Evolutionary conservation across 2,113 vertebrate species (phyloP).

Genomic region (Glareola pratincola): DNA sequence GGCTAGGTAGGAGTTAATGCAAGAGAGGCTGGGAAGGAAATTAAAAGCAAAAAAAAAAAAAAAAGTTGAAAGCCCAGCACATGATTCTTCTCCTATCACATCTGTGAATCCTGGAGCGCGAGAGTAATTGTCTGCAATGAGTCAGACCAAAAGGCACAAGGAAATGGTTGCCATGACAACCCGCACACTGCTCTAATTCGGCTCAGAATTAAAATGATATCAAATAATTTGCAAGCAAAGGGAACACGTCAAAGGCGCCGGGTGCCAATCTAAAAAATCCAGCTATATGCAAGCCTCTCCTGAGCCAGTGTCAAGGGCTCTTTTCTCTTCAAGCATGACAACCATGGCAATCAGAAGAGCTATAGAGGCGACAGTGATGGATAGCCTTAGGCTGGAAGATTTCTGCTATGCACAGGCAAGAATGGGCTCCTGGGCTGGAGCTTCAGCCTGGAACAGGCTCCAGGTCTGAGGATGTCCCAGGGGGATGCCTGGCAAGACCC

Average conservation of each 20-base stretch:
- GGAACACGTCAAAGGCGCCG: neutral
- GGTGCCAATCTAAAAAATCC: slow-evolving; percentile 1
- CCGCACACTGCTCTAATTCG: slow-evolving; percentile 69
- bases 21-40: slow-evolving; percentile 36
- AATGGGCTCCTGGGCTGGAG: neutral
- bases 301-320: slow-evolving; percentile 21
- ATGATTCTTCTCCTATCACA: slow-evolving; percentile 57
- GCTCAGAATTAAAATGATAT: slow-evolving; percentile 75
- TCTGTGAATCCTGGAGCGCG: slow-evolving; percentile 53
- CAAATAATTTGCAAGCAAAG: slow-evolving; percentile 70
- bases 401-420: neutral
- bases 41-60: slow-evolving; percentile 3
- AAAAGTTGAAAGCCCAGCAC: slow-evolving; percentile 40
- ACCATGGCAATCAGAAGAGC: neutral
- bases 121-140: slow-evolving; percentile 73
- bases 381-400: neutral
- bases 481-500: neutral
- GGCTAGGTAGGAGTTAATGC: slow-evolving; percentile 33
- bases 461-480: neutral
- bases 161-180: slow-evolving; percentile 79
- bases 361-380: neutral
- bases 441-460: neutral
- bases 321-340: neutral
- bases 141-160: slow-evolving; percentile 73
- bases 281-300: neutral